Evolutionary conservation across 2,797 vertebrate species (phyloP), one percentile per base, ranked within the genome.

Genomic region (Arctocebus calabarensis): DNA sequence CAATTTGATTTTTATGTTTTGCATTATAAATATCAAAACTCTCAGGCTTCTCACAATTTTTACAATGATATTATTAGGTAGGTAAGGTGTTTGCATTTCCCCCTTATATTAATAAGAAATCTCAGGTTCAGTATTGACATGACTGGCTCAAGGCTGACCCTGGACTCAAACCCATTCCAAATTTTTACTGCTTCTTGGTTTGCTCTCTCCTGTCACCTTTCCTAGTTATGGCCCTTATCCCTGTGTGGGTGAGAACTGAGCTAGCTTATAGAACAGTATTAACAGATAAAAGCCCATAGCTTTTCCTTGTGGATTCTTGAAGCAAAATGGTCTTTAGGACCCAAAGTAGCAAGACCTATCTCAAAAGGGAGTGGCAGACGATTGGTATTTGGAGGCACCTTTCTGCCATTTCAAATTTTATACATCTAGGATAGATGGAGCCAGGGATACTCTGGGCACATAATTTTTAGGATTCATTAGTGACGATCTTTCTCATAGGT

Each of bases 281-380:
- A 68, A n/a, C n/a, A 20, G 23, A 7, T 62, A 74, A 45, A 40
- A 81, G 7, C 45, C 19, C 9, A 45, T 11, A 20, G 40, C 87
- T 61, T 89, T 93, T 52, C 61, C 52, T 83, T 89, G n/a, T 70
- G 32, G 32, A 7, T 11, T 81, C 37, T 82, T 64, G 40, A 91
- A 73, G 48, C n/a, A 61, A 97, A 90, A 93, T 83, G 6, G 1
- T 29, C 81, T 92, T 77, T 48, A 83, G 61, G 37, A 43, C 27
- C 27, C 48, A 73, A 48, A 43, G 5, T 68, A 73, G 22, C 62
- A 74, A 66, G 40, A 64, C 3, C 13, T 75, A 55, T 7, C 75
- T 77, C 40, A n/a, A 25, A n/a, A 70, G 62, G 34, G 37, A 43
- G 3, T 7, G 5, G 27, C 8, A 19, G 14, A 25, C 40, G 19